These are phyloP conservation scores for Odontamblyopus rebecca DNA, from an alignment of 2,797 vertebrate genomes.

Conservation along the genomic window DNA sequence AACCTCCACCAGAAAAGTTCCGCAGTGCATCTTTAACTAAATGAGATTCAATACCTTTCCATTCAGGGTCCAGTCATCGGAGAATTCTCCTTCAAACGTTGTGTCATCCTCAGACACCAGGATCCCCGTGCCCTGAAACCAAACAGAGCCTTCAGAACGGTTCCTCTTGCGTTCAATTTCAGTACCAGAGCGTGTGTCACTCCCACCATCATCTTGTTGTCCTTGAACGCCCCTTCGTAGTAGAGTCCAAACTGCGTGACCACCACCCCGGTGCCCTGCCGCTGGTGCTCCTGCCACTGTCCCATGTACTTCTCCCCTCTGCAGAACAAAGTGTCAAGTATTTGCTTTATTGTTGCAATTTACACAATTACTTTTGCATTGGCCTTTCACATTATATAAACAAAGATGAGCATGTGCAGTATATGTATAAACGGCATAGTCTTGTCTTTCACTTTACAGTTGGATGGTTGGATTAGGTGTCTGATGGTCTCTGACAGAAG, in stretches of 20 bases:
- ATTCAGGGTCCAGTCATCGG: constrained; percentile 94
- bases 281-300: constrained; percentile 92
- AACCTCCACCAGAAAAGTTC: too few species aligned
- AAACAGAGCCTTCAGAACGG: background rate
- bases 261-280: constrained; percentile 91
- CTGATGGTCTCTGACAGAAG: too few species aligned
- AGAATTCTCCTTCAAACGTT: constrained; percentile 94
- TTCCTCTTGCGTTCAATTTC: background rate
- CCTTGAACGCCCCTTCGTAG: constrained; percentile 92
- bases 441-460: too few species aligned
- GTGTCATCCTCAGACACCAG: constrained; percentile 97
- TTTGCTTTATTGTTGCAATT: background rate
- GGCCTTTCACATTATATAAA: too few species aligned
- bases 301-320: constrained; percentile 99
- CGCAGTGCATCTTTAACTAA: too few species aligned
- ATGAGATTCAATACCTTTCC: constrained; percentile 83
- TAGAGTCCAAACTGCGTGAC: constrained; percentile 98
- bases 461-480: too few species aligned
- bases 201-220: constrained; percentile 95
- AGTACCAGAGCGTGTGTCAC: background rate
- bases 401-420: too few species aligned
- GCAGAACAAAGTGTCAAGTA: background rate
- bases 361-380: too few species aligned
- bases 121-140: constrained; percentile 86
- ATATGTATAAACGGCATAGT: too few species aligned